A percentile compares a stretch with the other conserved stretches of the same genome.
These are phyloP conservation scores for Notodonta ziczac DNA, from an alignment of 2,888 invertebrate species.

Conservation along the genomic window DNA sequence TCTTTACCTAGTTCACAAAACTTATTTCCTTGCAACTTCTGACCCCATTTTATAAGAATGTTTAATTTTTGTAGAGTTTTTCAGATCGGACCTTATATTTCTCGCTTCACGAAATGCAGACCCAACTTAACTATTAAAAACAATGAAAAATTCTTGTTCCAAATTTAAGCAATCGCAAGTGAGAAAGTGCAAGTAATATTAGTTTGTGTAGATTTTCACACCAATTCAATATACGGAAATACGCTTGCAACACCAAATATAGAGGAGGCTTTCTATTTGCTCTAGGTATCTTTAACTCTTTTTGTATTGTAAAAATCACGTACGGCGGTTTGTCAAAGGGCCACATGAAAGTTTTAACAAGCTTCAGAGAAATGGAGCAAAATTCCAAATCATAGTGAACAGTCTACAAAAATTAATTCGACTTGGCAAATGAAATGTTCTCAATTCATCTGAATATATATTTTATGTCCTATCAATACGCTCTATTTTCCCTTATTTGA, in stretches of 20 bases:
- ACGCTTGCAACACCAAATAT: not conserved
- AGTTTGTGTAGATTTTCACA: not conserved
- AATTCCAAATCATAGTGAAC: too few relatives aligned
- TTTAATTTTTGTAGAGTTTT: too few relatives aligned
- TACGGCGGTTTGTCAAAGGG: constrained; percentile 1
- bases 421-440: too few relatives aligned
- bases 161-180: not conserved
- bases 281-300: not conserved
- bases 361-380: not conserved
- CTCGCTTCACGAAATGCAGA: too few relatives aligned
- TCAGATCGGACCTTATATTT: too few relatives aligned
- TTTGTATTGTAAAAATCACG: constrained; percentile 6
- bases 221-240: not conserved
- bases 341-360: not conserved
- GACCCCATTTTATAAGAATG: not conserved
- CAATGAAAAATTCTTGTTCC: too few relatives aligned
- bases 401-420: too few relatives aligned
- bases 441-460: too few relatives aligned
- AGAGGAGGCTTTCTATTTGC: not conserved
- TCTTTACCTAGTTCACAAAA: constrained; percentile 26
- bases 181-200: not conserved
- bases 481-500: too few relatives aligned
- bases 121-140: too few relatives aligned
- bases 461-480: too few relatives aligned
- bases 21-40: constrained; percentile 18